Conservation (phyloP, 2,113 vertebrate genomes). For the Anolis sagrei region DNA sequence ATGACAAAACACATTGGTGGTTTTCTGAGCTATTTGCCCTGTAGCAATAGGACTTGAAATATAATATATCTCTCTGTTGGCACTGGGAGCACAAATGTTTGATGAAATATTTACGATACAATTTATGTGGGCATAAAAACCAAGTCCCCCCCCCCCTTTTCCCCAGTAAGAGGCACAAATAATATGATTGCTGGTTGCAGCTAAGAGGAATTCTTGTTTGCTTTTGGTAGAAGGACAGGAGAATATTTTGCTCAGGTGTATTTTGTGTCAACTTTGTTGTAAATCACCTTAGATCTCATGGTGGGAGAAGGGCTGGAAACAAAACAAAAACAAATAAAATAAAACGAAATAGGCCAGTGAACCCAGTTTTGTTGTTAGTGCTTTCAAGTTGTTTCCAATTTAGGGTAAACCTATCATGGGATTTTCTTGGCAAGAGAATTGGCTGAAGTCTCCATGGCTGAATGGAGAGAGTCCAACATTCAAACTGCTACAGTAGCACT, state of each 20-base stretch:
- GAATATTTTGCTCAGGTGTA: neutral
- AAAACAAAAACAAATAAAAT: too few relatives aligned
- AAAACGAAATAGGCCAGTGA: neutral
- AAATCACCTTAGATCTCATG: too few relatives aligned
- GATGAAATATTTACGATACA: neutral
- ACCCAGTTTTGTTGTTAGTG: neutral
- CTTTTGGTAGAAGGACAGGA: neutral
- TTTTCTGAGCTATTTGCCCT: neutral
- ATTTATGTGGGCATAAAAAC: neutral
- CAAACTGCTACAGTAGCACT: too few relatives aligned
- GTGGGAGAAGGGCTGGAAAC: too few relatives aligned
- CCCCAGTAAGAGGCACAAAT: neutral
- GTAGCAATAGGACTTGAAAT: neutral
- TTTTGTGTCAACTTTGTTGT: too few relatives aligned
- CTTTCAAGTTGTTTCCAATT: too few relatives aligned
- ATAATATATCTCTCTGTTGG: fast-evolving
- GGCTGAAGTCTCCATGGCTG: too few relatives aligned
- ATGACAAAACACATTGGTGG: fast-evolving
- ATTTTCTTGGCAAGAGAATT: too few relatives aligned
- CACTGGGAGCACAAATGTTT: neutral
- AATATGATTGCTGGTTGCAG: neutral
- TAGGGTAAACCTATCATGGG: too few relatives aligned
- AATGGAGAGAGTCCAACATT: too few relatives aligned
- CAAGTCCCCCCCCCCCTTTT: too few relatives aligned
- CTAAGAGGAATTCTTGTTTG: neutral